Base-by-base conservation (phyloP, 2,113 vertebrate species). In the Myrmecophaga tridactyla region DNA sequence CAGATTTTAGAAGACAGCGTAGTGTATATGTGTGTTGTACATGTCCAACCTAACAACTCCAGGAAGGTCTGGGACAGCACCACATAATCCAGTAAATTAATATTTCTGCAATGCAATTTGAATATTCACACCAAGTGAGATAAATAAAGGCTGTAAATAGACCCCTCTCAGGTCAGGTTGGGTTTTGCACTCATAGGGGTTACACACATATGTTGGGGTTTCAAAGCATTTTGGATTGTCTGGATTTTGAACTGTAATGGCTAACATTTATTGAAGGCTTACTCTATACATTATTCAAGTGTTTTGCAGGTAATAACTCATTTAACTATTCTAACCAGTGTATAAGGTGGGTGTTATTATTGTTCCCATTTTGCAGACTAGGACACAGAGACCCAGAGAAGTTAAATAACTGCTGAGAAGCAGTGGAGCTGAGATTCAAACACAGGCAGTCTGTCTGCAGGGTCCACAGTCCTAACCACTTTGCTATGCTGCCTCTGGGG, bases 211-310 rank as follows among this genome's bases (percentile, higher is more conserved):
- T 6, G 23, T 84, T 69, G 65, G 41, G 82, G 31, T 94, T 90
- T 80, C 58, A 48, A 29, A 70, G 25, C 77, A 91, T 85, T 84
- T 88, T 93, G 90, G 58, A 75, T 46, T 93, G 84, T 84, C 53
- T 95, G 41, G 62, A 86, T 78, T 96, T 90, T 80, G 23, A 34
- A 81, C 43, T 67, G 4, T 90, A 70, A 27, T 31, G 36, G 63
- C 48, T 77, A 88, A 53, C 6, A 17, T 29, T 77, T 83, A 60
- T 15, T 65, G 36, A 53, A 90, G 76, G 48, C 78, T 86, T 86
- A 82, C 29, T 75, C 39, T 89, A 62, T 51, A 80, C 27, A 73
- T 53, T 77, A 20, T 80, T 81, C n/a, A 87, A 76, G 34, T 7
- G 25, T 46, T 56, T 18, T 18, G 17, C 36, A 92, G 10, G 10